Evolutionary conservation across 2,888 invertebrate species (phyloP).

Genomic region (Stenodera caucasica): DNA sequence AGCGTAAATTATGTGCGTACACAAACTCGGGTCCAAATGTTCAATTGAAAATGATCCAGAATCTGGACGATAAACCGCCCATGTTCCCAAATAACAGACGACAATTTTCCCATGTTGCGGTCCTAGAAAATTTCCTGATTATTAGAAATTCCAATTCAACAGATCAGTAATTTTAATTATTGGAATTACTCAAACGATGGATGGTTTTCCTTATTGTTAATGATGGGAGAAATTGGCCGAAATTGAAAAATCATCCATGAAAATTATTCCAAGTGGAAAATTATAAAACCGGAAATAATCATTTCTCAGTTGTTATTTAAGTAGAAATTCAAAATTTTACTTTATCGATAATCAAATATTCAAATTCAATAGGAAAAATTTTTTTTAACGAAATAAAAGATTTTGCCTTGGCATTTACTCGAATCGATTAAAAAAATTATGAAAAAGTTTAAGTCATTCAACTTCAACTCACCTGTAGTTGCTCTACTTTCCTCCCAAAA

Average conservation of each 20-base stretch:
- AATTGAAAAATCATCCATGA: no score
- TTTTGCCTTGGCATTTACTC: background rate
- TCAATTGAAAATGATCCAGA: constrained; percentile 68
- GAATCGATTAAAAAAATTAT: background rate
- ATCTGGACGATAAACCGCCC: constrained; percentile 74
- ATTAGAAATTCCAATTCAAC: background rate
- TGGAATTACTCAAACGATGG: background rate
- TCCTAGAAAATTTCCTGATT: constrained; percentile 54
- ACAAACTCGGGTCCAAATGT: constrained; percentile 71
- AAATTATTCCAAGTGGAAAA: background rate
- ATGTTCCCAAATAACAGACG: constrained; percentile 77
- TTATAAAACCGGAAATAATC: background rate
- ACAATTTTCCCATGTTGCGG: constrained; percentile 74
- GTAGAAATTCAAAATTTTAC: background rate
- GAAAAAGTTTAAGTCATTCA: constrained; percentile 3
- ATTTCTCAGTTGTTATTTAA: background rate
- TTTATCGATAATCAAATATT: background rate
- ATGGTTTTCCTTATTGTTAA: no score
- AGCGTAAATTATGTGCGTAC: constrained; percentile 79
- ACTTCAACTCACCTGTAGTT: constrained; percentile 13
- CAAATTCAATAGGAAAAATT: background rate
- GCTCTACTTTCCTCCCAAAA: background rate
- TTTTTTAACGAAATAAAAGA: background rate
- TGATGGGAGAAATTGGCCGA: background rate
- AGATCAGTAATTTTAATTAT: background rate